phyloP scores from a whole-genome alignment of 2,888 invertebrate genomes.

The Drosophila mimetica region DNA sequence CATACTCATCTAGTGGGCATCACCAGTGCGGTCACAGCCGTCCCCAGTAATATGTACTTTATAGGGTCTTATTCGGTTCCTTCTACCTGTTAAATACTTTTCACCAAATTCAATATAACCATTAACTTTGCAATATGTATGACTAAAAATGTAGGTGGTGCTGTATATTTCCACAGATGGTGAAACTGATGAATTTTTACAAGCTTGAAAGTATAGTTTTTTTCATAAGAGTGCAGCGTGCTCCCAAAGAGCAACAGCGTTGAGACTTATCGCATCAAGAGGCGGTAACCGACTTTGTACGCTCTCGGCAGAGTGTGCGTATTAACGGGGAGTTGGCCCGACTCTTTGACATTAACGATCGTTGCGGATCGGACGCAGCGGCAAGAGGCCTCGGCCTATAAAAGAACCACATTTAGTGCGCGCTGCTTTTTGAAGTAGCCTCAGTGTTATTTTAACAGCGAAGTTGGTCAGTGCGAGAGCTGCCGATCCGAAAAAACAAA shows the following conservation, averaged over 20 bases:
- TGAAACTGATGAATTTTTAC: not conserved
- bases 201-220: not conserved
- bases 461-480: slow-evolving; percentile 73
- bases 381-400: slow-evolving; percentile 67
- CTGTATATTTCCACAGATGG: not conserved
- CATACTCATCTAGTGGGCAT: too few species aligned
- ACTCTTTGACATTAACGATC: slow-evolving; percentile 72
- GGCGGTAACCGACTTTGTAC: slow-evolving; percentile 18
- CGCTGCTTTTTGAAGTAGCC: slow-evolving; percentile 79
- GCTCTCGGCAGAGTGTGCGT: slow-evolving; percentile 4
- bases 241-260: slow-evolving; percentile 18
- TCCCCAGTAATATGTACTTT: too few species aligned
- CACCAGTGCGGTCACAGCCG: too few species aligned
- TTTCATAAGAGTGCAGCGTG: not conserved
- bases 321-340: slow-evolving; percentile 9
- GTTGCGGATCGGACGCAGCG: slow-evolving; percentile 47
- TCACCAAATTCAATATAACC: too few species aligned
- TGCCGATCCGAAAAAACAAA: slow-evolving; percentile 7
- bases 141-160: too few species aligned
- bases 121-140: too few species aligned
- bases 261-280: slow-evolving; percentile 12
- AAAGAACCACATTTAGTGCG: slow-evolving; percentile 81
- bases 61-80: too few species aligned
- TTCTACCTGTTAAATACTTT: too few species aligned
- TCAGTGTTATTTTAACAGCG: slow-evolving; percentile 82